Evolutionary conservation across 2,888 invertebrate species (phyloP).

Genomic region (Congeria kusceri): DNA sequence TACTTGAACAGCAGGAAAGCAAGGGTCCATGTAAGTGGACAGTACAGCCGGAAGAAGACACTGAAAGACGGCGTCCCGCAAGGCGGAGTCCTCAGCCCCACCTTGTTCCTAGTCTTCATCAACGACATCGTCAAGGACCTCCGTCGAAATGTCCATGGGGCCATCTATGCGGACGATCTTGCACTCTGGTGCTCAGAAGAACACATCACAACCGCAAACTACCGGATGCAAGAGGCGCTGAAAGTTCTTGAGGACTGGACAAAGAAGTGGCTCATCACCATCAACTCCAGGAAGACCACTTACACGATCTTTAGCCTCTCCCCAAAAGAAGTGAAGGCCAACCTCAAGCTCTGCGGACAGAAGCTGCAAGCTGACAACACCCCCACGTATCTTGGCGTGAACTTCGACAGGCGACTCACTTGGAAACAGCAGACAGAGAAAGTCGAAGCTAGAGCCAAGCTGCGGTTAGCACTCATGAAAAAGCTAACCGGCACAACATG

Average conservation of each 20-base stretch:
- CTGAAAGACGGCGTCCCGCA: no score
- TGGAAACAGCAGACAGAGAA: slow-evolving; percentile 32
- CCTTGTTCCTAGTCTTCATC: no score
- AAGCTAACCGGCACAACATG: slow-evolving; percentile 21
- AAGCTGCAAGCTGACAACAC: background rate
- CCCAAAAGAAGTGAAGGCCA: background rate
- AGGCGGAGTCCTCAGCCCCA: no score
- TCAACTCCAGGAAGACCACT: no score
- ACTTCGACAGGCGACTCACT: slow-evolving; percentile 43
- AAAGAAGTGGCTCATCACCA: no score
- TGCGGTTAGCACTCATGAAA: slow-evolving; percentile 29
- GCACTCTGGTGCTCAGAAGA: background rate
- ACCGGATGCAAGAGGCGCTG: background rate
- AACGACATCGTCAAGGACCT: background rate
- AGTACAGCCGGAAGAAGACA: no score
- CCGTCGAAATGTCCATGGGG: background rate
- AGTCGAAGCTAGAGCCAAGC: slow-evolving; percentile 23
- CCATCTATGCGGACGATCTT: slow-evolving; percentile 6
- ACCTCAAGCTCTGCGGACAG: background rate
- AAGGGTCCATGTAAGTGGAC: no score
- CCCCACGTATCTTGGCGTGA: slow-evolving; percentile 35
- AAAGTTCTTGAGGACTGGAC: no score
- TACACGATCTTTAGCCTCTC: slow-evolving; percentile 22
- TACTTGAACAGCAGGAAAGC: no score
- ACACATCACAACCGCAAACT: background rate